Evolutionary conservation across 2,888 invertebrate species (phyloP), one percentile per base, ranked within the genome.

Genomic region (Orchesella flavescens): DNA sequence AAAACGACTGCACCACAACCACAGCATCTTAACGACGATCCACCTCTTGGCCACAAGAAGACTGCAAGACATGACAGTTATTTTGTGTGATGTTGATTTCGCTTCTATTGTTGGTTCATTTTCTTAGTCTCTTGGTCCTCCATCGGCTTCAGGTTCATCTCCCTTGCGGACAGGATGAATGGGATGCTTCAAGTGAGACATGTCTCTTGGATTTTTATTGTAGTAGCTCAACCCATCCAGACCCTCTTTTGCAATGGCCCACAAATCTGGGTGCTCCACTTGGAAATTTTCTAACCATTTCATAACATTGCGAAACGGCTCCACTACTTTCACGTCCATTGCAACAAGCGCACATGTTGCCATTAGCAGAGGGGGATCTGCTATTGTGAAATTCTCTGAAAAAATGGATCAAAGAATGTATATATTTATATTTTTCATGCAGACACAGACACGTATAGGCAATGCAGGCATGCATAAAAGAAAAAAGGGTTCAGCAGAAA

Each of bases 251-350:
- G 93, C 93, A 73, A 95, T 93, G 84, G 92, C 91, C 95, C 95
- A 95, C 57, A 95, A 89, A 5, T 93, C 92, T 0, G 94, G 93
- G 89, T 94, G 91, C 84, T 93, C 92, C 13, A 89, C 89, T 89
- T 95, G 95, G 89, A 94, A 95, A 44, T 92, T 92, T 21, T 91
- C 90, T 89, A 95, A 95, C 95, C 95, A 95, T 89, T 92, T 92
- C 65, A 90, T 89, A 19, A 93, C 89, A 90, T 91, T 89, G 0
- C 92, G 90, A 90, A 93, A 94, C 9, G 91, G 89, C 0, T 92
- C 91, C 69, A 94, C 91, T 19, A 72, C 65, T 89, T 94, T 93
- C 87, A 94, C 94, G 77, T 92, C 91, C 82, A 94, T 93, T 0
- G 93, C 94, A 89, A 95, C 95, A 61, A 95, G 90, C 66, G 94